Evolutionary conservation across 2,888 invertebrate genomes (phyloP), one percentile per base, ranked within the genome.

Genomic region (Tortrix viridana): DNA sequence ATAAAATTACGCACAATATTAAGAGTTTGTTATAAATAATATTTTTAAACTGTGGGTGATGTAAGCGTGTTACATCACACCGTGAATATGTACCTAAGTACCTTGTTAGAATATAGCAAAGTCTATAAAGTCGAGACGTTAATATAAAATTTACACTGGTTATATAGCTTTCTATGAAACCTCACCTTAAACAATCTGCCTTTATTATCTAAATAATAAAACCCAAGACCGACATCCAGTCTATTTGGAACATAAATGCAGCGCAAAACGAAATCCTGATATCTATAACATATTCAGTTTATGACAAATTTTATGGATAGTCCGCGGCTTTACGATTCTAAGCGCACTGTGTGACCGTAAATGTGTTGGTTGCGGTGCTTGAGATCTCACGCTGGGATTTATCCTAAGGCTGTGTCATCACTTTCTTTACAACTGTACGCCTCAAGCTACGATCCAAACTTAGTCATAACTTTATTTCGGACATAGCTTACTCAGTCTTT

Each of bases 231-330:
- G 65, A 65, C 65, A 60, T 49, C 59, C 52, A 52, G 46, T 50
- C 53, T 50, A 68, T 67, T 14, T 77, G 69, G 72, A 75, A 70
- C 72, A 71, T 77, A 77, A 74, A 66, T 75, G 74, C 75, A 77
- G 68, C 71, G 64, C 60, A 67, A 72, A 71, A 65, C 67, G 67
- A 69, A 75, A 73, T 72, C 73, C 76, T 74, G 73, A 69, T 74
- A 76, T 79, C 74, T 76, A 74, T 70, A 74, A 75, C 75, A 79
- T 76, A 74, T 71, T 71, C 71, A 69, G 73, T 82, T 84, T 82
- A 85, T 76, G 65, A 64, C 67, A 41, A 66, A 71, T 76, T 83
- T 84, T 85, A 85, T 74, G 71, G 72, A 66, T 74, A 71, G 73
- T 75, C 77, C 74, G 53, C 69, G 73, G 67, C 74, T 83, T 85